Base-by-base conservation (phyloP, 2,888 invertebrate species). In the Salpingus planirostris region DNA sequence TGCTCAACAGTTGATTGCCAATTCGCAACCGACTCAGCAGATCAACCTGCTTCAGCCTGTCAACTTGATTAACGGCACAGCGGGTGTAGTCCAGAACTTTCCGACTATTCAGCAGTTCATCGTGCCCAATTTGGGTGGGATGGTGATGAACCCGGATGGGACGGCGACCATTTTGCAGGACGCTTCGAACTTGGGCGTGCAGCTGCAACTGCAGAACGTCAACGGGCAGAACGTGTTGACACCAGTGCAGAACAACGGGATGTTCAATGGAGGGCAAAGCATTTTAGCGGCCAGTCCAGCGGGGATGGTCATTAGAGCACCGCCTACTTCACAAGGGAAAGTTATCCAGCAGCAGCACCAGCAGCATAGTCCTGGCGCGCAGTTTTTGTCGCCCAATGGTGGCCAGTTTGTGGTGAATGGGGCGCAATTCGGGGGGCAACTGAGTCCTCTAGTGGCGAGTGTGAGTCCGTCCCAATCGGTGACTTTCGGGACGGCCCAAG, bases 61-160 rank as follows among this genome's bases (percentile, higher is more conserved):
- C 15, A 87, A 87, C 65, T 65, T 88, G 41, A 73, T 86, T 37
- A 85, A 84, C 32, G 75, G 78, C 27, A 67, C 76, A 0, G 72
- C 76, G 18, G 74, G 76, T 3, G 76, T 80, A 36, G 77, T 83
- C 43, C 78, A 80, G 28, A 83, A 83, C 55, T 81, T 83, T 56
- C 82, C 82, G 0, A 77, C 80, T 0, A 81, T 83, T 47, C 88
- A 87, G 56, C 88, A 88, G 54, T 80, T 88, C 49, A 78, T 88
- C 30, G 79, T 88, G 33, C 87, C 87, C 7, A 85, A 87, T 44
- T 65, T 84, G 2, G 62, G 83, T 8, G 82, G 87, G 1, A 79
- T 88, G 78, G 81, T 89, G 1, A 83, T 88, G 82, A 79, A 83
- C 6, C 78, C 85, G 0, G 82, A 82, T 51, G 68, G 68, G 3